Conservation (phyloP, 2,113 vertebrate species). For the Tamias sibiricus region DNA sequence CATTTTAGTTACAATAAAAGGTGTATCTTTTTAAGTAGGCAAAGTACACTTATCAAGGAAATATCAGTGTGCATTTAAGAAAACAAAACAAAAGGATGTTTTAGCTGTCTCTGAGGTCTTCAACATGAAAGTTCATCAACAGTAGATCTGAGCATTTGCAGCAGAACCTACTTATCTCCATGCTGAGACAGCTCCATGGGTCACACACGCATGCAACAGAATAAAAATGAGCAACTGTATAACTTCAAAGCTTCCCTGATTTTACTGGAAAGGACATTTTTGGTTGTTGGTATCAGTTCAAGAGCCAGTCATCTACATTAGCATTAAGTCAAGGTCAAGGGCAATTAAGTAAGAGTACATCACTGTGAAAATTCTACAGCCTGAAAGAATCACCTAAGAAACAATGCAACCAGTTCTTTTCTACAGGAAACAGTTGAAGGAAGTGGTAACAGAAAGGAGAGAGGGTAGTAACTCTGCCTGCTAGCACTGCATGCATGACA, state of each 20-base stretch:
- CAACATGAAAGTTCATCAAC: background rate
- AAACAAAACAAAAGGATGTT: background rate
- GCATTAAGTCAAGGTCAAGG: background rate
- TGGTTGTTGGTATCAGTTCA: background rate
- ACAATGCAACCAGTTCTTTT: background rate
- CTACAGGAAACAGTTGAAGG: background rate
- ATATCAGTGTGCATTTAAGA: background rate
- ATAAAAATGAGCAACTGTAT: background rate
- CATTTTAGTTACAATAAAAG: background rate
- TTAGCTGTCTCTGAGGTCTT: background rate
- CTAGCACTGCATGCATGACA: background rate
- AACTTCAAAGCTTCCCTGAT: slow-evolving; percentile 44
- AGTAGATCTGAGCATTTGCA: background rate
- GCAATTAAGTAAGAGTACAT: background rate
- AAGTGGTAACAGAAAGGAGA: background rate
- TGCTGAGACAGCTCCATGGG: background rate
- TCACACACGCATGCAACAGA: background rate
- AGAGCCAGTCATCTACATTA: background rate
- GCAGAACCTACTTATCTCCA: background rate
- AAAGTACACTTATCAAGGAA: slow-evolving; percentile 32
- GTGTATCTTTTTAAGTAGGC: background rate
- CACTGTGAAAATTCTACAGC: background rate
- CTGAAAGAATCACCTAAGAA: background rate
- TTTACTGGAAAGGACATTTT: background rate
- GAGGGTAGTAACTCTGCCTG: background rate